Base-by-base conservation (phyloP, 2,113 vertebrate genomes). In the Centropus unirufus region DNA sequence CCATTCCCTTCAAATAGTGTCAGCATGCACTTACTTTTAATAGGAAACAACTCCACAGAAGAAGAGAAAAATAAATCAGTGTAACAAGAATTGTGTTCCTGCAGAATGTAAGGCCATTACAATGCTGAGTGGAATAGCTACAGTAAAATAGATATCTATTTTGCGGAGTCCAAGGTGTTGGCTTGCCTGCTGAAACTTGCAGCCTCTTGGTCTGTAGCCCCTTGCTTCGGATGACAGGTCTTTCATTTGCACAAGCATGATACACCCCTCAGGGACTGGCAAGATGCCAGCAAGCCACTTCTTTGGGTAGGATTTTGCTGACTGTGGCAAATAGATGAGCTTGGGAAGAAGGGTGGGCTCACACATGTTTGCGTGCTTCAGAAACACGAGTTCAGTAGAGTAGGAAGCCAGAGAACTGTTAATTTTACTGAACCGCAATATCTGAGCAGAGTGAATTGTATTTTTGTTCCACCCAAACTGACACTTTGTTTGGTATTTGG, bases 161-260 rank as follows among this genome's bases (percentile, higher is more conserved):
- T 39, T 84, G 4, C 17, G 32, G 49, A 93, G 54, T 47, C 30
- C 52, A 52, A 64, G 44, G 84, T 44, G 26, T n/a, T 87, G 29
- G 10, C 5, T 17, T 80, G 54, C 93, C 58, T 93, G 94, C 89
- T 87, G 91, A 59, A 89, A 92, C 93, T 62, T 91, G 93, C 74
- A 93, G 49, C 22, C 24, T 90, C 32, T 76, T 84, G 51, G 55
- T 46, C 63, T 90, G 59, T 57, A 88, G 63, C 30, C 62, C 30
- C 32, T 76, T 54, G 5, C 24, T 64, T 67, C 44, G 69, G 54
- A 89, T 75, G 77, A 84, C 66, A 82, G 26, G 34, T 26, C 34
- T 80, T 91, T 70, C n/a, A 21, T 68, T 72, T 89, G 66, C 69
- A 81, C 42, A 55, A 75, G 58, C 76, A 74, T 42, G 69, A 91